Evolutionary conservation across 2,888 invertebrate genomes (phyloP).

Genomic region (Callinectes sapidus): DNA sequence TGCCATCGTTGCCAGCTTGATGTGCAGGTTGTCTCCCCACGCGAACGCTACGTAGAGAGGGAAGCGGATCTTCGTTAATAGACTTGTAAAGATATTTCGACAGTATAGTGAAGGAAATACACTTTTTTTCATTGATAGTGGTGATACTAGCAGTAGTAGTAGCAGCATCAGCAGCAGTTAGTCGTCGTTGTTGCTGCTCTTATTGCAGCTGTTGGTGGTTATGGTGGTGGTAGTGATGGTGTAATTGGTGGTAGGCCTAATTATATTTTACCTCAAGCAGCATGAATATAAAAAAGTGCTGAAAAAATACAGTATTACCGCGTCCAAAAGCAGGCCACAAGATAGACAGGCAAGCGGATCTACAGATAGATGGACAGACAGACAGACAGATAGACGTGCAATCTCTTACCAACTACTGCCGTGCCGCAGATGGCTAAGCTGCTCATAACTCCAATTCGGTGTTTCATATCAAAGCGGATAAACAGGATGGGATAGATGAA

Average conservation of each 20-base stretch:
- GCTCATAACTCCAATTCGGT: slow-evolving; percentile 43
- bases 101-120: not conserved
- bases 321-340: not conserved
- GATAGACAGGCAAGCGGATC: not conserved
- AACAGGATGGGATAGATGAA: slow-evolving; percentile 24
- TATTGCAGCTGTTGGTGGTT: too few species aligned
- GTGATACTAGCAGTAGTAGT: not conserved
- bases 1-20: not conserved
- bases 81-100: not conserved
- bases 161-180: not conserved
- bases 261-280: not conserved
- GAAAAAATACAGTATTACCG: not conserved
- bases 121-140: too few species aligned
- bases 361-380: not conserved
- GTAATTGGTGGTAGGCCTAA: not conserved
- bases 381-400: not conserved
- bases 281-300: not conserved
- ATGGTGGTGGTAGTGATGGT: not conserved
- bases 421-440: slow-evolving; percentile 13
- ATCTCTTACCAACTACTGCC: not conserved
- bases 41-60: not conserved
- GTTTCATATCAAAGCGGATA: slow-evolving; percentile 41
- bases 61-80: too few species aligned
- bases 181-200: too few species aligned
- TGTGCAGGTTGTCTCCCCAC: not conserved